phyloP scores from a whole-genome alignment of 2,888 invertebrate genomes.

The Esperia sulphurella region DNA sequence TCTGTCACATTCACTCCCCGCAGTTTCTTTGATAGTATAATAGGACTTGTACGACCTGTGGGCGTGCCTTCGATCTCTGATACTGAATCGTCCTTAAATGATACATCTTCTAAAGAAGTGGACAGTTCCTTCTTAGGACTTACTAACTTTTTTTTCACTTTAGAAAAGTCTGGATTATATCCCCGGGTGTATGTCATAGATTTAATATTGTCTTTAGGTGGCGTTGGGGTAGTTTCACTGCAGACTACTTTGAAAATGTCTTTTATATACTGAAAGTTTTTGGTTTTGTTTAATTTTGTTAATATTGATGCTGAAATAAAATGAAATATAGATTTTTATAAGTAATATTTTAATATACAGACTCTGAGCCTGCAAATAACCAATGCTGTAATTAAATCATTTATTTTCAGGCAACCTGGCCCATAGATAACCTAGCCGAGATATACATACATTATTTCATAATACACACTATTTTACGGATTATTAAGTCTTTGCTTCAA shows the following conservation, averaged over 20 bases:
- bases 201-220: conserved; percentile 14
- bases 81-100: conserved; percentile 37
- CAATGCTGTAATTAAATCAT: too few relatives aligned
- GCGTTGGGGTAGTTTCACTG: conserved; percentile 27
- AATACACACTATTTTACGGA: too few relatives aligned
- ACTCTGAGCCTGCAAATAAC: too few relatives aligned
- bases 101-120: conserved; percentile 26
- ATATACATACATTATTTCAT: too few relatives aligned
- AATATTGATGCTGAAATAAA: conserved; percentile 41
- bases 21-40: conserved; percentile 47
- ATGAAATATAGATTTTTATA: neutral
- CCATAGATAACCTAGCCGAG: too few relatives aligned
- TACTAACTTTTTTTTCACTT: neutral
- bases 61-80: conserved; percentile 63
- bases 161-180: neutral
- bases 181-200: neutral
- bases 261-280: conserved; percentile 44
- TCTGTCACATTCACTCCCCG: conserved; percentile 26
- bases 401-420: too few relatives aligned
- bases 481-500: too few relatives aligned
- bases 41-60: conserved; percentile 59
- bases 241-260: conserved; percentile 52
- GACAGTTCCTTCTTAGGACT: conserved; percentile 19
- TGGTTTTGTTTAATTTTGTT: conserved; percentile 50
- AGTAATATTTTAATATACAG: too few relatives aligned